Evolutionary conservation across 2,113 vertebrate genomes (phyloP).

Genomic region (Rhipidura dahli): DNA sequence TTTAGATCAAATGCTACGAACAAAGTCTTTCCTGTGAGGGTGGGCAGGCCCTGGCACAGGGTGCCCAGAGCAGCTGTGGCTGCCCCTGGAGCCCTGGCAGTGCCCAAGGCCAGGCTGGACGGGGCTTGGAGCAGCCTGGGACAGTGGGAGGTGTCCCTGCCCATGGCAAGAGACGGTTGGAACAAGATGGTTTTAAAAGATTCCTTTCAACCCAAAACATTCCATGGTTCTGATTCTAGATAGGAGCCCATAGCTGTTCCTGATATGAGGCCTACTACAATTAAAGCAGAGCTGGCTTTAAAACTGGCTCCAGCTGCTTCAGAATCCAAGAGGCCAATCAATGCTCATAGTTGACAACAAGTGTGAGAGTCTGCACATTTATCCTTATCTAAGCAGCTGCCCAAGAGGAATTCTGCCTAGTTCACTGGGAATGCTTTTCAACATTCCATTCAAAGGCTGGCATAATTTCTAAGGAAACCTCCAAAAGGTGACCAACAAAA

Average conservation of each 20-base stretch:
- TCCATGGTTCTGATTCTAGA: not conserved
- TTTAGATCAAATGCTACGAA: not conserved
- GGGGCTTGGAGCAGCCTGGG: not conserved
- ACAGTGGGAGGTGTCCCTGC: not conserved
- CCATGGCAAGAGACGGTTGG: not conserved
- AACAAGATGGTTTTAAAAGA: not conserved
- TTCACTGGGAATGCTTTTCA: not conserved
- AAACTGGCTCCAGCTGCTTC: not conserved
- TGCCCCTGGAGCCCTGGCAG: not conserved
- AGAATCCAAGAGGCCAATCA: not conserved
- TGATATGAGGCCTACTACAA: accelerated
- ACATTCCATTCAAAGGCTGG: not conserved
- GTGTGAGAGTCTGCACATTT: not conserved
- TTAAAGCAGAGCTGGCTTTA: not conserved
- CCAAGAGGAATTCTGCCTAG: not conserved
- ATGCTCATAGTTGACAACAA: not conserved
- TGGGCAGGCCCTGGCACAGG: not conserved
- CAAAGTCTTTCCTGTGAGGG: not conserved
- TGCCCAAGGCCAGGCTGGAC: not conserved
- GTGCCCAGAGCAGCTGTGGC: not conserved
- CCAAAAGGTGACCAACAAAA: not conserved
- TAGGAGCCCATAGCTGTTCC: not conserved
- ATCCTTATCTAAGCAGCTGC: not conserved
- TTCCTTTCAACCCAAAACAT: not conserved
- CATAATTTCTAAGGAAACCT: not conserved